phyloP scores from a whole-genome alignment of 1,140 invertebrate genomes.

The Platyura marginata region DNA sequence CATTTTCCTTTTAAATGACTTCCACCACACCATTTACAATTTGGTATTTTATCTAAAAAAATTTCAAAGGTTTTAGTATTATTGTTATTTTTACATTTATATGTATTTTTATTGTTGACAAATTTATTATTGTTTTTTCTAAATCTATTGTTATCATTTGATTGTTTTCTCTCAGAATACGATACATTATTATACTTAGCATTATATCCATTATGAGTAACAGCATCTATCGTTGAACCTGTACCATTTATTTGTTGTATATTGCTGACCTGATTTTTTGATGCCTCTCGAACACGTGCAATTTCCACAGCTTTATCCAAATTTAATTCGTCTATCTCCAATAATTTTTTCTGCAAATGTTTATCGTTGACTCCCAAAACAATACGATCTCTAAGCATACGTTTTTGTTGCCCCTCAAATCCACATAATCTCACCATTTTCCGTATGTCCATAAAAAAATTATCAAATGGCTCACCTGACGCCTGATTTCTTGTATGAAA shows the following conservation, averaged over 20 bases:
- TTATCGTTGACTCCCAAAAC: slow-evolving; percentile 11
- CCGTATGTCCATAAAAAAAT: slow-evolving; percentile 9
- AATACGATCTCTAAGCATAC: slow-evolving; percentile 14
- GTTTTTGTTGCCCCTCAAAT: slow-evolving; percentile 7
- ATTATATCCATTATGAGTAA: too few species aligned
- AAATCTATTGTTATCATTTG: too few species aligned
- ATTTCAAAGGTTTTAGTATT: too few species aligned
- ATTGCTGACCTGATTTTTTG: slow-evolving; percentile 6
- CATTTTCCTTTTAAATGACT: not conserved
- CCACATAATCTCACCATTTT: slow-evolving; percentile 10
- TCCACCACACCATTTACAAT: not conserved
- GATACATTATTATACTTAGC: too few species aligned
- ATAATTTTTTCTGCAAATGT: slow-evolving; percentile 12
- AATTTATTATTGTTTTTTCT: too few species aligned
- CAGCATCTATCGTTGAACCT: too few species aligned
- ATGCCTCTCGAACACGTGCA: slow-evolving; percentile 9
- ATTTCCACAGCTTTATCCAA: slow-evolving; percentile 12
- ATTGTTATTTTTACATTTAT: too few species aligned
- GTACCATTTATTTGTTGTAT: not conserved
- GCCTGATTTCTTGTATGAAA: slow-evolving; percentile 19
- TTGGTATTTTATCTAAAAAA: too few species aligned
- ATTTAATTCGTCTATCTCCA: slow-evolving; percentile 12
- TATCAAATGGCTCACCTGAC: slow-evolving; percentile 15
- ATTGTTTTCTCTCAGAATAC: too few species aligned
- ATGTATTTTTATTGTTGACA: too few species aligned